Base-by-base conservation (phyloP, 2,797 vertebrate species). In the Rhyacichthys aspro region DNA sequence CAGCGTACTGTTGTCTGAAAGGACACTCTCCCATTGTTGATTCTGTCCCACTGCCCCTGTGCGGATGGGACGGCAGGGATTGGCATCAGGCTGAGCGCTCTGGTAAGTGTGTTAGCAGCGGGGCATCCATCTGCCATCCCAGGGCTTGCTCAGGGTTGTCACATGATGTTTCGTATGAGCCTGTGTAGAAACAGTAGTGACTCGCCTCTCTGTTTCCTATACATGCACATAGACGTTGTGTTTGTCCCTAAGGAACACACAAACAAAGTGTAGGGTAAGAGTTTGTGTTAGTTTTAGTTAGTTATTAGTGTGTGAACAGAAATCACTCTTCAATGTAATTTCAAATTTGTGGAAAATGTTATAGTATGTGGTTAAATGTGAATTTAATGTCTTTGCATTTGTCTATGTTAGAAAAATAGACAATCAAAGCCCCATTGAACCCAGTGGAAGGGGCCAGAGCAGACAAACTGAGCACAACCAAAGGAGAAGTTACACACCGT, bases 21-120 rank as follows among this genome's bases (percentile, higher is more conserved):
- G 58, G 66, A 47, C 43, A 12, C 63, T 79, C 46, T 79, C 45
- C 61, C 59, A 61, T 68, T 82, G 68, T 83, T 83, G 74, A 74
- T 81, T 88, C 60, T 83, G 72, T 78, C 74, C 83, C 69, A 19
- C 69, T 74, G 72, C 67, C 71, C 59, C 67, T 73, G 64, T 88
- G 72, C 67, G 60, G 74, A 70, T 65, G 77, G 36, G 59, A 71
- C 80, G 60, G 72, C 83, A 89, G 90, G 85, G 72, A 79, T 88
- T 67, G 74, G 86, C 72, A 83, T 90, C 76, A 85, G 84, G 74
- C 78, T 86, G 78, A 79, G 77, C 58, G 59, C 77, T 34, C 63
- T 72, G 89, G 89, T 90, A 42, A 92, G 89, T 91, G 75, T 39
- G 48, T 59, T 53, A 76, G 78, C 71, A 50, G 65, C 1, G 57